Evolutionary conservation across 2,888 invertebrate genomes (phyloP).

Genomic region (Taphrorychus bicolor): DNA sequence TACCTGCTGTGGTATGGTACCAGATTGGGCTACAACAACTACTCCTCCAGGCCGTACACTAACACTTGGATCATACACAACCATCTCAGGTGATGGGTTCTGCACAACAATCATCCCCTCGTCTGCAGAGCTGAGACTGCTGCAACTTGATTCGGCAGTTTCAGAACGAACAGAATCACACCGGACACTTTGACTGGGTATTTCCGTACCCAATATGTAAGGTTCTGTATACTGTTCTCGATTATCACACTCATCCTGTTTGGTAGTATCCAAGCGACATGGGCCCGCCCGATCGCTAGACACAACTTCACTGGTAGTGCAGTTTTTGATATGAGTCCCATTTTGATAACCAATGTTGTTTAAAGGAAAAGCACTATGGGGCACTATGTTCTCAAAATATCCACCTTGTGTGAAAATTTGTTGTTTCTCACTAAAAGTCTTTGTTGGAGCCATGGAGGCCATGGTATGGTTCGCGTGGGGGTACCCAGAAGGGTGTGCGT

Average conservation of each 20-base stretch:
- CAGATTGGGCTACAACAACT: constrained; percentile 53
- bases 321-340: constrained; percentile 48
- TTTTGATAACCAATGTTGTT: constrained; percentile 53
- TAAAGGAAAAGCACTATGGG: constrained; percentile 55
- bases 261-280: constrained; percentile 47
- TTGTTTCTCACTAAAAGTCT: constrained; percentile 33
- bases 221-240: constrained; percentile 39
- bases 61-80: constrained; percentile 60
- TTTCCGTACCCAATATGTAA: constrained; percentile 57
- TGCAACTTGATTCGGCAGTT: constrained; percentile 66
- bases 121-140: constrained; percentile 63
- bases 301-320: constrained; percentile 48
- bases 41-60: constrained; percentile 57
- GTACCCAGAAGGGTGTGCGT: constrained; percentile 57
- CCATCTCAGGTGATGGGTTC: constrained; percentile 53
- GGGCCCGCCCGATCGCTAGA: constrained; percentile 49
- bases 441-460: constrained; percentile 52
- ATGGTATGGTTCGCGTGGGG: constrained; percentile 51
- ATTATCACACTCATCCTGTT: constrained; percentile 53
- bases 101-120: constrained; percentile 52
- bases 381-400: constrained; percentile 52
- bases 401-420: constrained; percentile 41
- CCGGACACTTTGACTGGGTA: constrained; percentile 55
- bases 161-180: constrained; percentile 68
- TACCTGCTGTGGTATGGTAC: constrained; percentile 30